Conservation (phyloP, 2,797 vertebrate species). For the Gobio occitaniae region DNA sequence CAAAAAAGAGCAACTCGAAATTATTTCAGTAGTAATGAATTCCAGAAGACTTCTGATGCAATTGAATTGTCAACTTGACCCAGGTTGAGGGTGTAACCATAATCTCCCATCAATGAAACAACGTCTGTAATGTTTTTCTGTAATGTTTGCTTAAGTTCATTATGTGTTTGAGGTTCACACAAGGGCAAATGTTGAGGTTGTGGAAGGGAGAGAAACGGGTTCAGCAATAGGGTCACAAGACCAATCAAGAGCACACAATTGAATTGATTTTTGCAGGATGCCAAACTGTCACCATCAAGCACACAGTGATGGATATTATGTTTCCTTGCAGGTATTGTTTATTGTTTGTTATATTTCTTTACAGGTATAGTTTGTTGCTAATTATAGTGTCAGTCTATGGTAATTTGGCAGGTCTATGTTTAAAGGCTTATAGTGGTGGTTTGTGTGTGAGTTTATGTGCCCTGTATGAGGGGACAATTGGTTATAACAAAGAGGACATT, state of each 20-base stretch:
- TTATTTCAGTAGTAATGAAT: neutral
- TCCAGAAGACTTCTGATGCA: neutral
- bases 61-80: neutral
- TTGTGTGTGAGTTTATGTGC: constrained; percentile 11
- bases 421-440: neutral
- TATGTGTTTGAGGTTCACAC: neutral
- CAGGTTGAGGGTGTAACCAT: neutral
- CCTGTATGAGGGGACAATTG: neutral
- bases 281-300: neutral
- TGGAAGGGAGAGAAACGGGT: neutral
- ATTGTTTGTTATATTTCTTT: neutral
- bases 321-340: constrained; percentile 18
- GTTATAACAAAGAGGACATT: constrained; percentile 36
- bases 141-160: constrained; percentile 5
- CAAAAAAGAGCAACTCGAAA: neutral
- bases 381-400: neutral
- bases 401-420: neutral
- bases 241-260: neutral
- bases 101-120: neutral
- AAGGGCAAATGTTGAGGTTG: neutral
- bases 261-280: neutral
- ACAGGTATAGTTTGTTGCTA: neutral
- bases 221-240: neutral
- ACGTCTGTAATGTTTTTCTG: neutral
- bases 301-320: neutral